Conservation (phyloP, 1,140 invertebrate species). For the Leptinotarsa lineolata region DNA sequence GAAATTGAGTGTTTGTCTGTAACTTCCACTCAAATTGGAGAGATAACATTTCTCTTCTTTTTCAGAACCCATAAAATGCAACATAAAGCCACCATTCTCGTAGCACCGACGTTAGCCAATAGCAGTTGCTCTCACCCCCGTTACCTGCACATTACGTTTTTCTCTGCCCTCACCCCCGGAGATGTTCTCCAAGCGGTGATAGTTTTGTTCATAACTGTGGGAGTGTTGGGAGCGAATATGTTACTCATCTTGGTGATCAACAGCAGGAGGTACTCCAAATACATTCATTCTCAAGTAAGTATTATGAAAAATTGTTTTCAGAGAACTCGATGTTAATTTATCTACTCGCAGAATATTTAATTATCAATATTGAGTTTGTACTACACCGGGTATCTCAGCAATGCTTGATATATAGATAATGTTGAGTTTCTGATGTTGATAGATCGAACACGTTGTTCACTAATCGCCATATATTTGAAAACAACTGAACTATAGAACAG, state of each 20-base stretch:
- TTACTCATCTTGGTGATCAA: slow-evolving; percentile 83
- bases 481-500: no score
- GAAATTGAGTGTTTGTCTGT: not conserved
- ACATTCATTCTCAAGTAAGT: slow-evolving; percentile 81
- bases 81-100: slow-evolving; percentile 62
- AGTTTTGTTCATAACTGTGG: slow-evolving; percentile 73
- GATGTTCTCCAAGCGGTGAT: slow-evolving; percentile 75
- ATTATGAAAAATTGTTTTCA: no score
- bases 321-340: no score
- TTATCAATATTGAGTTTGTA: no score
- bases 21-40: not conserved
- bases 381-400: no score
- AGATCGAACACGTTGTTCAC: no score
- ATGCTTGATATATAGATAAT: no score
- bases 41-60: not conserved
- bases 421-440: no score
- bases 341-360: no score
- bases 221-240: slow-evolving; percentile 76
- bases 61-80: slow-evolving; percentile 35
- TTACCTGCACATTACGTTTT: slow-evolving; percentile 63
- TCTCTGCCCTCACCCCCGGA: slow-evolving; percentile 66
- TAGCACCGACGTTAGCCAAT: slow-evolving; percentile 77
- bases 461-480: no score
- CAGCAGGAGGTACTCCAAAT: slow-evolving; percentile 77
- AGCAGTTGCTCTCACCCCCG: slow-evolving; percentile 76